These are phyloP conservation scores for Hydrolagus colliei DNA, from an alignment of 2,797 vertebrate genomes.

Conservation along the genomic window DNA sequence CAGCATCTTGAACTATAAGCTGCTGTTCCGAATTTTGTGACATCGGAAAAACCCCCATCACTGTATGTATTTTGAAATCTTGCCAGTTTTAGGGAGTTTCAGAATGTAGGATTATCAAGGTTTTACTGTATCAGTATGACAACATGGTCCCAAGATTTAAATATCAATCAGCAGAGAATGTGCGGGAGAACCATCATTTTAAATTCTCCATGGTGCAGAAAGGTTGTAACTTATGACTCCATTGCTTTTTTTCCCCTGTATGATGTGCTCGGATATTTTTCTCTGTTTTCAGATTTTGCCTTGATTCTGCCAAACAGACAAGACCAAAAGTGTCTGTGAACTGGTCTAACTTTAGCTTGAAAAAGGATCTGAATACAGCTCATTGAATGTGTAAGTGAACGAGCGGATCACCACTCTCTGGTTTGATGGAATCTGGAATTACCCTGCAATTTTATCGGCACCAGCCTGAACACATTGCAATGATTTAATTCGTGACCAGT, in stretches of 20 bases:
- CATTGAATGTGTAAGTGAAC: constrained; percentile 65
- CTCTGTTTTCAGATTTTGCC: constrained; percentile 75
- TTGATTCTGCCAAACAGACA: constrained; percentile 96
- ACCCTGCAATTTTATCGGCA: neutral
- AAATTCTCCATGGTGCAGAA: neutral
- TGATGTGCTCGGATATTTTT: neutral
- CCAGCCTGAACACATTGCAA: constrained; percentile 11
- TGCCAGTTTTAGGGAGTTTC: neutral
- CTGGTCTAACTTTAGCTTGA: constrained; percentile 99
- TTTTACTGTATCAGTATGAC: no score
- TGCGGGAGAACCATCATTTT: no score
- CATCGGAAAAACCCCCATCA: no score
- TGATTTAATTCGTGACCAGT: constrained; percentile 17
- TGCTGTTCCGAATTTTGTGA: no score
- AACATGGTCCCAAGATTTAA: no score
- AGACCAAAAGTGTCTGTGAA: constrained; percentile 97
- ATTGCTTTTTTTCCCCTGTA: neutral
- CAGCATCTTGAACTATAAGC: no score
- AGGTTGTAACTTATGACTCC: neutral
- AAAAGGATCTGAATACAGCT: constrained; percentile 89
- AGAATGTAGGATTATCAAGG: no score
- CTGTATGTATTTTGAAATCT: neutral
- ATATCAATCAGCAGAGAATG: no score
- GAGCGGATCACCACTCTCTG: neutral
- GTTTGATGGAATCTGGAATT: constrained; percentile 18